Base-by-base conservation (phyloP, 2,113 vertebrate species). In the Rhabdornis inornatus region DNA sequence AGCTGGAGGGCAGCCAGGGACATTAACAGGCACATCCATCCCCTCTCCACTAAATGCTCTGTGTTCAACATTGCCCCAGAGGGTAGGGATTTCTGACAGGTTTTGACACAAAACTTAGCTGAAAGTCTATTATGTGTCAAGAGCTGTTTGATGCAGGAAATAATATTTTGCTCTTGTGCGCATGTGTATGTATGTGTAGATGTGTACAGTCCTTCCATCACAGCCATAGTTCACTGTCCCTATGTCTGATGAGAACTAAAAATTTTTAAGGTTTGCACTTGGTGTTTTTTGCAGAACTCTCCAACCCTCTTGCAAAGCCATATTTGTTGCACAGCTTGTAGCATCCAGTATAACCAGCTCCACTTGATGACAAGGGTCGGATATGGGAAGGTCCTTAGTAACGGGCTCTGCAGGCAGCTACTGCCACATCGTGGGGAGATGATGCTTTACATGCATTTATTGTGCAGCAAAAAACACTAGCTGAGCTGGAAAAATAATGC, bases 341-440 rank as follows among this genome's bases (percentile, higher is more conserved):
- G 63, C n/a, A 77, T 55, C 22, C 37, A 40, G 23, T 30, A 15
- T 59, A n/a, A 87, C 71, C 35, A 91, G 57, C 31, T 63, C 24
- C 65, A 10, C 59, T 87, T 24, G n/a, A 20, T 13, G 74, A 15
- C 19, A 25, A 30, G 28, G 30, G 7, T 25, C 0, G 0, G 44
- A n/a, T 40, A 4, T 13, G 50, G 33, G 27, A 79, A 92, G 42
- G 66, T 10, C 15, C 47, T 18, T 52, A 16, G 19, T 45, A 65
- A 33, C 0, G 0, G 31, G 27, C 90, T 96, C 61, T 64, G 53
- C 89, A 79, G 90, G 88, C 86, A 79, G 72, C 80, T 95, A 35
- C 92, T 88, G 95, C 95, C 96, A 95, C 94, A 0, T 4, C 0
- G 95, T 96, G 96, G 95, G 35, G 18, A 95, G 23, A 83, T 53